Conservation (phyloP, 1,140 invertebrate genomes). For the Aethina tumida region DNA sequence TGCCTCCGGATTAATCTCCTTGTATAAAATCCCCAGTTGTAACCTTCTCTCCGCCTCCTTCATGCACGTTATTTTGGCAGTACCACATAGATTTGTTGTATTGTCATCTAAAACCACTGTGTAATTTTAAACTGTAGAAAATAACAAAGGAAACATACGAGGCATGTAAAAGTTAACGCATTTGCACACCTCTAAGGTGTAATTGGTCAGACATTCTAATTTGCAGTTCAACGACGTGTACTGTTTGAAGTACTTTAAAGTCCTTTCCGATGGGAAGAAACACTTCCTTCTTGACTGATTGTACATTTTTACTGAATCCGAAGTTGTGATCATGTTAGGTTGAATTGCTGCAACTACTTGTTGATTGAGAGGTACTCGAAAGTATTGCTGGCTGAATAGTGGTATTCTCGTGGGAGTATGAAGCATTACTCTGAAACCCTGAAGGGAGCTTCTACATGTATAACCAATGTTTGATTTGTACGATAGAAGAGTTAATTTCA, state of each 20-base stretch:
- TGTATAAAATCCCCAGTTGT: slow-evolving; percentile 1
- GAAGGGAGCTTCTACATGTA: slow-evolving; percentile 39
- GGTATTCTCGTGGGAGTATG: slow-evolving; percentile 47
- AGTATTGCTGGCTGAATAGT: slow-evolving; percentile 40
- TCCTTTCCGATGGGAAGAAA: slow-evolving; percentile 46
- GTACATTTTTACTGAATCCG: slow-evolving; percentile 15
- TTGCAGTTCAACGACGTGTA: slow-evolving; percentile 35
- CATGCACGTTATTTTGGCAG: slow-evolving; percentile 27
- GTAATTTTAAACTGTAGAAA: background rate
- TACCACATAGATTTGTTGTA: slow-evolving; percentile 31
- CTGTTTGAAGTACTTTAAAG: slow-evolving; percentile 37
- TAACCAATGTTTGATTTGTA: slow-evolving; percentile 38
- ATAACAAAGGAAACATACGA: slow-evolving; percentile 24
- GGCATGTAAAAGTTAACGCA: slow-evolving; percentile 36
- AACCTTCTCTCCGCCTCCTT: slow-evolving; percentile 18
- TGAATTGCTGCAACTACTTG: slow-evolving; percentile 31
- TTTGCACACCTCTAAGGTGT: slow-evolving; percentile 25
- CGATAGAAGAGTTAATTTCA: slow-evolving; percentile 36
- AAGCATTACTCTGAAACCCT: slow-evolving; percentile 43
- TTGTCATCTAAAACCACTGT: slow-evolving; percentile 26
- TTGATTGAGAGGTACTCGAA: slow-evolving; percentile 42
- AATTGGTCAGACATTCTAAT: slow-evolving; percentile 36
- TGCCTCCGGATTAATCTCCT: slow-evolving; percentile 1
- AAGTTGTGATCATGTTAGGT: slow-evolving; percentile 19
- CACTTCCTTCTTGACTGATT: slow-evolving; percentile 18